Evolutionary conservation across 2,113 vertebrate genomes (phyloP).

Genomic region (Mustela lutreola): DNA sequence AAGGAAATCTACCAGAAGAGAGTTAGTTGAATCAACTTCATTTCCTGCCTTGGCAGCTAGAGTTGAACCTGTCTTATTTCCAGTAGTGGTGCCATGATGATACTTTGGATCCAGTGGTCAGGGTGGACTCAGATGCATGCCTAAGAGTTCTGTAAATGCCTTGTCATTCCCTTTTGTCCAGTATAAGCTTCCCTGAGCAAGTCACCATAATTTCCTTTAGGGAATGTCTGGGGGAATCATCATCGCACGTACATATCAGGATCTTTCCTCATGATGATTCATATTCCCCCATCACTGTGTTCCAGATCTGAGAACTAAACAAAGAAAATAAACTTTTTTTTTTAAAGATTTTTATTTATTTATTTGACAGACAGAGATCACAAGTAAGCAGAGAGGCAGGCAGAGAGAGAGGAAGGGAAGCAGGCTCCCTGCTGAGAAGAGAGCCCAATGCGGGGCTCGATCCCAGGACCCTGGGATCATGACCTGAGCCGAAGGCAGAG

Average conservation of each 20-base stretch:
- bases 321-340: neutral
- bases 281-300: neutral
- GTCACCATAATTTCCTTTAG: neutral
- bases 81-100: too few relatives aligned
- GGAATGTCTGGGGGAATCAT: neutral
- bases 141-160: neutral
- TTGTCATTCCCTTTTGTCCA: neutral
- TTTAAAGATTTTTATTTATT: too few relatives aligned
- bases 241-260: neutral
- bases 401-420: too few relatives aligned
- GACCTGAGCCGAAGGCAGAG: too few relatives aligned
- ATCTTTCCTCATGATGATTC: neutral
- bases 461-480: too few relatives aligned
- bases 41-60: neutral
- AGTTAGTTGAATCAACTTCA: neutral
- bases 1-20: neutral
- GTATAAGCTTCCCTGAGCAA: neutral
- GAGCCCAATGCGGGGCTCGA: too few relatives aligned
- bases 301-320: neutral
- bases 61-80: neutral
- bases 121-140: neutral
- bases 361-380: too few relatives aligned
- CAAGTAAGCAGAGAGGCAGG: too few relatives aligned
- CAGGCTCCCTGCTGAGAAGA: too few relatives aligned
- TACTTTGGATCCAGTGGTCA: neutral